Evolutionary conservation across 2,797 vertebrate genomes (phyloP), one percentile per base, ranked within the genome.

Genomic region (Lagorchestes hirsutus): DNA sequence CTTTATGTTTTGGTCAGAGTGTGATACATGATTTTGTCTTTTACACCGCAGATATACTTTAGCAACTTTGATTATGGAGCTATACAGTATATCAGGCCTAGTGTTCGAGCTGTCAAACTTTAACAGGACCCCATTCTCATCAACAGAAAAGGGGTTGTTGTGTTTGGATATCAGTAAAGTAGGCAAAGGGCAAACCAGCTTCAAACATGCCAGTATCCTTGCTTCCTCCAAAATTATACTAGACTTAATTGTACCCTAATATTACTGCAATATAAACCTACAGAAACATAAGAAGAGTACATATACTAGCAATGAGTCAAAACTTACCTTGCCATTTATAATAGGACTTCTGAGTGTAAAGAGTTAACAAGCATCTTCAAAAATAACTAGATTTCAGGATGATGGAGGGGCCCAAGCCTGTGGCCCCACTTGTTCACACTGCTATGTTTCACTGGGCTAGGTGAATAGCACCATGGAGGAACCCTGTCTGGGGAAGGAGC

Each of bases 261-360:
- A 10, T 82, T 22, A 82, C 18, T 82, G n/a, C 18, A 24, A 82
- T 5, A 40, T 74, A 74, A 2, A 22, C 67, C n/a, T 74, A 74
- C n/a, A 40, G 34, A 74, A 74, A 24, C 8, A 46, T 87, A 87
- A 87, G 22, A 87, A 10, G 74, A 27, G 27, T 87, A 27, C 22
- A 50, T 8, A 29, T 29, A 50, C 40, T 24, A 87, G 8, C 22
- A 27, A 27, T 50, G 40, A 46, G 8, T 50, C 0, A 46, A 27
- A 46, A 46, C 13, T 87, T 50, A 3, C 22, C 22, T 87, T 50
- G 40, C 40, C 9, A 27, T 87, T 87, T 50, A 50, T 87, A 87
- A 46, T 2, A 97, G 92, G 18, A 1, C 87, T 95, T 94, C 87
- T 96, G 59, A 93, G 91, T 95, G 94, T 57, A 56, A 74, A 40